phyloP scores from a whole-genome alignment of 2,888 invertebrate genomes.

The Agonopterix arenella region DNA sequence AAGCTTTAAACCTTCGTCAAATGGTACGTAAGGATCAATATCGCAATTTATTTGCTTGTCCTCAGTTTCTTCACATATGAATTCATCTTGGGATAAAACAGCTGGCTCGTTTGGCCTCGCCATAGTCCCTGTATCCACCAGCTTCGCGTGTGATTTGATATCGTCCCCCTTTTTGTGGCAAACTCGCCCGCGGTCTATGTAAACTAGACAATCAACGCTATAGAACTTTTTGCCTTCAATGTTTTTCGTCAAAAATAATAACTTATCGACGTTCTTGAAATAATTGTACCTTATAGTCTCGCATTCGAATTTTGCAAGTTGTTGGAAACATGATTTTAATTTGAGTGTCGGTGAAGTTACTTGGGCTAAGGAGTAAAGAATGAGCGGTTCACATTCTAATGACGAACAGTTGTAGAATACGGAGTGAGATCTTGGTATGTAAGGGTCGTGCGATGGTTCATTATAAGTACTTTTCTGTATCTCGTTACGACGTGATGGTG shows the following conservation, averaged over 20 bases:
- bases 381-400: slow-evolving; percentile 33
- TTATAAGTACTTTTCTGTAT: slow-evolving; percentile 12
- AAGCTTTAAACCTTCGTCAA: slow-evolving; percentile 30
- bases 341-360: slow-evolving; percentile 30
- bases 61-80: slow-evolving; percentile 51
- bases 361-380: slow-evolving; percentile 43
- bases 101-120: slow-evolving; percentile 44
- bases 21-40: slow-evolving; percentile 46
- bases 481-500: slow-evolving; percentile 24
- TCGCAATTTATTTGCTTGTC: slow-evolving; percentile 44
- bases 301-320: slow-evolving; percentile 34
- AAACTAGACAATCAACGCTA: slow-evolving; percentile 57
- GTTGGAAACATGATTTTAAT: slow-evolving; percentile 39
- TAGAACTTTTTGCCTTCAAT: slow-evolving; percentile 48
- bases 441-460: slow-evolving; percentile 55
- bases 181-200: slow-evolving; percentile 45
- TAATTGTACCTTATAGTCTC: slow-evolving; percentile 46
- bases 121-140: slow-evolving; percentile 48
- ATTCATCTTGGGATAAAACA: slow-evolving; percentile 56
- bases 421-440: slow-evolving; percentile 43
- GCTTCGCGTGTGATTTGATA: slow-evolving; percentile 34
- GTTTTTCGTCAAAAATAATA: slow-evolving; percentile 45
- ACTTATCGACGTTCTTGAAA: slow-evolving; percentile 53
- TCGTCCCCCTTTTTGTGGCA: slow-evolving; percentile 45
- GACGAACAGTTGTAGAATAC: slow-evolving; percentile 45